Conservation (phyloP, 2,113 vertebrate genomes). For the Rana temporaria region DNA sequence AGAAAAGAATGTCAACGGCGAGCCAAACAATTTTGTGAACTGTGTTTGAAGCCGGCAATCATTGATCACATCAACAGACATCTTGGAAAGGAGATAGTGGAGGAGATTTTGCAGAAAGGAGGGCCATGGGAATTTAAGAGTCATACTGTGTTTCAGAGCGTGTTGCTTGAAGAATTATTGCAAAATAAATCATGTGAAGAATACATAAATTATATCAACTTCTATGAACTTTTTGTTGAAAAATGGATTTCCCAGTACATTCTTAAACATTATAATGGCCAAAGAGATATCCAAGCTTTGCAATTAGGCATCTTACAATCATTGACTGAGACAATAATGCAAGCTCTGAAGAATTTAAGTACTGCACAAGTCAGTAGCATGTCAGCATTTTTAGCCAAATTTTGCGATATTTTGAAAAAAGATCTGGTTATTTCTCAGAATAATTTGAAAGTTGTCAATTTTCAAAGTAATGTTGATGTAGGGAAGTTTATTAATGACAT, state of each 20-base stretch:
- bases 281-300: neutral
- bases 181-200: conserved; percentile 19
- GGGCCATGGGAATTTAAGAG: neutral
- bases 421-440: neutral
- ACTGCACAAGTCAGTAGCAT: neutral
- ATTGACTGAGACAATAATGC: conserved; percentile 6
- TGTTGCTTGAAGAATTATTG: conserved; percentile 42
- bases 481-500: conserved; percentile 30
- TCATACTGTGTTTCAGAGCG: conserved; percentile 40
- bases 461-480: conserved; percentile 24
- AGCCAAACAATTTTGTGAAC: conserved; percentile 44
- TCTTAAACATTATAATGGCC: conserved; percentile 8
- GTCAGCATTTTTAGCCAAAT: conserved; percentile 20
- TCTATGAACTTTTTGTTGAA: conserved; percentile 52
- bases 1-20: conserved; percentile 5
- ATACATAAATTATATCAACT: conserved; percentile 32
- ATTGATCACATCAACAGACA: conserved; percentile 4
- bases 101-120: neutral
- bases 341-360: neutral
- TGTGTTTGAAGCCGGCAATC: conserved; percentile 50
- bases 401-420: neutral
- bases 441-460: conserved; percentile 1
- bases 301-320: conserved; percentile 10
- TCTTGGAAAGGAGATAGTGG: conserved; percentile 49
- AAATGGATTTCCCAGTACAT: conserved; percentile 56